These are phyloP conservation scores for Oxytorus armatus DNA, from an alignment of 2,888 invertebrate species.

Conservation along the genomic window DNA sequence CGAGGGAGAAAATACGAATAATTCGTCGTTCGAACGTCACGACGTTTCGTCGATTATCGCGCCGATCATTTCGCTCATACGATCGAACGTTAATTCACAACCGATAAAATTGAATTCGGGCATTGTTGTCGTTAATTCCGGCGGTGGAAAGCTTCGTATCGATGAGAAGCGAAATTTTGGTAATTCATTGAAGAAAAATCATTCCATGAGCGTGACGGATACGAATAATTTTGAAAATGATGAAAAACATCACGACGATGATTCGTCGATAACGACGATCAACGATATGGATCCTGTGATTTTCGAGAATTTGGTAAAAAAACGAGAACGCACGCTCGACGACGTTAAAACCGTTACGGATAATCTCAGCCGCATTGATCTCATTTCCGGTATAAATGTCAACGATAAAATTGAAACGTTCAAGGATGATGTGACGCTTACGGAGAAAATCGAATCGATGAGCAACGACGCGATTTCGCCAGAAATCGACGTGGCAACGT, in stretches of 20 bases:
- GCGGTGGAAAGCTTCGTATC: conserved; percentile 65
- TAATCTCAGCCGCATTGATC: conserved; percentile 6
- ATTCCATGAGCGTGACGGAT: conserved; percentile 77
- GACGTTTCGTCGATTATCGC: conserved; percentile 70
- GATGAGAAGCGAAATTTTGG: conserved; percentile 81
- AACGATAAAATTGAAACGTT: conserved; percentile 18
- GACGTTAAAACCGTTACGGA: conserved; percentile 25
- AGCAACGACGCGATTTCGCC: conserved; percentile 46
- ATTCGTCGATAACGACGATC: conserved; percentile 1
- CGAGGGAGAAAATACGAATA: conserved; percentile 59
- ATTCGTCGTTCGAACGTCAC: conserved; percentile 42
- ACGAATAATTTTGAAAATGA: conserved; percentile 6
- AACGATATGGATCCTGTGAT: conserved; percentile 59
- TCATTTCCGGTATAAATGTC: conserved; percentile 37
- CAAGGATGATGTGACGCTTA: conserved; percentile 18
- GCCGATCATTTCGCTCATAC: conserved; percentile 75
- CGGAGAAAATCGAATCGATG: background rate
- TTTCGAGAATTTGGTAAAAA: conserved; percentile 56
- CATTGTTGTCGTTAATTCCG: conserved; percentile 81
- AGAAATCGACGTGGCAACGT: conserved; percentile 67
- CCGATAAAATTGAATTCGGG: conserved; percentile 80
- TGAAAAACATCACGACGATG: conserved; percentile 14
- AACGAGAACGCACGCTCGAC: conserved; percentile 45
- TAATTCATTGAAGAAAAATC: conserved; percentile 71
- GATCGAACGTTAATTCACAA: conserved; percentile 71